Evolutionary conservation across 2,888 invertebrate genomes (phyloP).

Genomic region (Anaspis maculata): DNA sequence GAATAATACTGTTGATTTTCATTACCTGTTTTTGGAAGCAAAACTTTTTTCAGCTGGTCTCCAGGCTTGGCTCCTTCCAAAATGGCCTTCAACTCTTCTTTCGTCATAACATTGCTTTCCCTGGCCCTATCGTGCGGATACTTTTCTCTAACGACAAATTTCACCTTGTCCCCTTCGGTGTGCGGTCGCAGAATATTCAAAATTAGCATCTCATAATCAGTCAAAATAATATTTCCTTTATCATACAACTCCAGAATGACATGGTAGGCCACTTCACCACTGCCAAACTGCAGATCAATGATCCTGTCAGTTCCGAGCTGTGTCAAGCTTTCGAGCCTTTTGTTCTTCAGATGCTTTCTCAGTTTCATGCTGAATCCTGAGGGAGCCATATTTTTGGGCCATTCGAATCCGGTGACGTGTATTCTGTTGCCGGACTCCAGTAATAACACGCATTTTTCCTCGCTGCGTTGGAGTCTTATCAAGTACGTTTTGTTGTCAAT

Average conservation of each 20-base stretch:
- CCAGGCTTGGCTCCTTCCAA: conserved; percentile 59
- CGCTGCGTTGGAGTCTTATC: conserved; percentile 74
- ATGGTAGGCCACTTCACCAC: conserved; percentile 88
- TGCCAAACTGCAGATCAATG: conserved; percentile 91
- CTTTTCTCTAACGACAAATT: conserved; percentile 87
- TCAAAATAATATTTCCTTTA: conserved; percentile 89
- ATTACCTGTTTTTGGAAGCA: conserved; percentile 71
- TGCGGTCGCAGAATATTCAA: conserved; percentile 89
- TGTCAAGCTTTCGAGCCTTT: conserved; percentile 74
- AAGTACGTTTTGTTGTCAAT: conserved; percentile 95
- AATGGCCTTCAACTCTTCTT: conserved; percentile 50
- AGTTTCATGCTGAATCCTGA: conserved; percentile 98
- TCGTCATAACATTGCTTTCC: conserved; percentile 47
- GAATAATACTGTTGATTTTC: too few species aligned
- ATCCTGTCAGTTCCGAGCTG: conserved; percentile 93
- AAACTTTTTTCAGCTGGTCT: conserved; percentile 69
- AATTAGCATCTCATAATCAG: conserved; percentile 84
- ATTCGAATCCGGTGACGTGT: conserved; percentile 92
- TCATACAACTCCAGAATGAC: conserved; percentile 93
- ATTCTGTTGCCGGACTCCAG: conserved; percentile 92
- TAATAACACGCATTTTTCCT: conserved; percentile 80
- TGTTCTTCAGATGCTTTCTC: conserved; percentile 93
- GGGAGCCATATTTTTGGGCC: conserved; percentile 95
- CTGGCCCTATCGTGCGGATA: conserved; percentile 78
- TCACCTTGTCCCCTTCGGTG: conserved; percentile 82